Base-by-base conservation (phyloP, 2,888 invertebrate species). In the Villa cingulata region DNA sequence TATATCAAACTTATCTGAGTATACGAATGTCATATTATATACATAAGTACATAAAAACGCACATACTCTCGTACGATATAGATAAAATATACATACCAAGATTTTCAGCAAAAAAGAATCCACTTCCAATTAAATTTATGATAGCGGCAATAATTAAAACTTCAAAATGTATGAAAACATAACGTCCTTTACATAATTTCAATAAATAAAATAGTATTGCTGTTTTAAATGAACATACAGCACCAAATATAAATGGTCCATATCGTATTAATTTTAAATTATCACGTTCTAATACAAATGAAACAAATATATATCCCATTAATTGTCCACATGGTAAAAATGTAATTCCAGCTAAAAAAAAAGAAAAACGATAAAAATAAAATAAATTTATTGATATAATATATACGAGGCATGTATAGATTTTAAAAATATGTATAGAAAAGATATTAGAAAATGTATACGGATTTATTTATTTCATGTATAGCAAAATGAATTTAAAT, bases 271-370 rank as follows among this genome's bases (percentile, higher is more conserved):
- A 48, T 0, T 57, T 54, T 2, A 42, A 45, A 2, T 55, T 47
- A 3, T 47, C 29, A 43, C 58, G 58, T 32, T 63, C 58, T 18
- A 62, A 59, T 19, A 62, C 56, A 52, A 65, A 60, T 23, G 62
- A 57, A 27, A 61, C 58, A 43, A 65, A 57, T 15, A 63, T 65
- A 29, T 65, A 64, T 46, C 65, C 65, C 51, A 64, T 62, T 45
- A 63, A 56, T 32, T 64, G 53, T 19, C 65, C 65, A 46, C 59
- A 58, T 40, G 65, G 64, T 48, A 65, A 50, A 49, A 65, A 65
- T 41, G 59, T 44, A 15, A 43, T 41, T 27, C 37, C 40, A 48
- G 46, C 55, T 54, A 29, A 37, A 32, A 12, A 12, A 12, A 32
- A 12, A 12, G 12, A 32, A 32, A 12, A 32, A 32, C 10, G 27